Percentiles rank a stretch among this genome's conserved stretches.
These are phyloP conservation scores for Cataglyphis rosenhaueri DNA, from an alignment of 2,888 invertebrate species.

Conservation along the genomic window DNA sequence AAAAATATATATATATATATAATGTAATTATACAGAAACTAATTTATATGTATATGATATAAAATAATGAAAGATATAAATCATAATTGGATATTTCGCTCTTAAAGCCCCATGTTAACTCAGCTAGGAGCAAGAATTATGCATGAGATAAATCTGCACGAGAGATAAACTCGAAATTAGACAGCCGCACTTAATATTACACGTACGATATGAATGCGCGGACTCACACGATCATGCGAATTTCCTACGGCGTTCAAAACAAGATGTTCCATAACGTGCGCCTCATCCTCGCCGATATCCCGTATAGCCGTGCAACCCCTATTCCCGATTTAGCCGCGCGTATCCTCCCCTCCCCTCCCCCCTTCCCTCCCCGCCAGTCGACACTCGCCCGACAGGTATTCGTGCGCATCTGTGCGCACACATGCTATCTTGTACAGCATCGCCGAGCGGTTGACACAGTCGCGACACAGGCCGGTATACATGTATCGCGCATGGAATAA, in stretches of 20 bases:
- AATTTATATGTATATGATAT: too few relatives aligned
- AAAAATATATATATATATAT: too few relatives aligned
- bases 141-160: neutral
- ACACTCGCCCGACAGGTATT: slow-evolving; percentile 43
- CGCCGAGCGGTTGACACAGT: slow-evolving; percentile 6
- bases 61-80: neutral
- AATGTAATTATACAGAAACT: too few relatives aligned
- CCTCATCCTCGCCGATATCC: slow-evolving; percentile 28
- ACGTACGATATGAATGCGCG: slow-evolving; percentile 15
- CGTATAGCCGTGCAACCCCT: slow-evolving; percentile 4
- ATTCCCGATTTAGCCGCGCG: slow-evolving; percentile 43
- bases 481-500: slow-evolving; percentile 24
- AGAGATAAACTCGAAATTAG: slow-evolving; percentile 37
- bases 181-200: slow-evolving; percentile 15
- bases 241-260: slow-evolving; percentile 2
- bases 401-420: slow-evolving; percentile 22
- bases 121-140: neutral
- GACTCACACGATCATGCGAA: neutral
- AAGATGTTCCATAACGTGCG: slow-evolving; percentile 13
- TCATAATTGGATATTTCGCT: neutral
- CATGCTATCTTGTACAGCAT: slow-evolving; percentile 11
- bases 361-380: neutral
- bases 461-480: slow-evolving; percentile 4
- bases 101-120: neutral
- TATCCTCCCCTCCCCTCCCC: neutral